These are phyloP conservation scores for Caenorhabditis afra DNA, from an alignment of 2,888 invertebrate species.

Conservation along the genomic window DNA sequence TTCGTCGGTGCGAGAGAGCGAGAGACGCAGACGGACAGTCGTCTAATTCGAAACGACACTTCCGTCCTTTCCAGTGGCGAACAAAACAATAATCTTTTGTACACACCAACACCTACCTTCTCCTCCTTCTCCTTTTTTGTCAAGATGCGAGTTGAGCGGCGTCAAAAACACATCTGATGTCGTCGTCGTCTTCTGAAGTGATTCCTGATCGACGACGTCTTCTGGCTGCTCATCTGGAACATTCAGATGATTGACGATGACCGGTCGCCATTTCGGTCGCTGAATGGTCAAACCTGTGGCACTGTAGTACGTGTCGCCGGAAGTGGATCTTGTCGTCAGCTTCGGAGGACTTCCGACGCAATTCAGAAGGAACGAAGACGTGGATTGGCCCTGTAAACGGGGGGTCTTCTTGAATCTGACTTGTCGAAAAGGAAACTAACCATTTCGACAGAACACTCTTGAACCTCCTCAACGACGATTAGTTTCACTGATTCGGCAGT, in stretches of 20 bases:
- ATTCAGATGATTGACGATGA: neutral
- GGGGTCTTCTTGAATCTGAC: no score
- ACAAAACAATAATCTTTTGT: constrained; percentile 28
- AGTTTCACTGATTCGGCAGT: no score
- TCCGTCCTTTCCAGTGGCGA: constrained; percentile 21
- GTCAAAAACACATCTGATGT: constrained; percentile 7
- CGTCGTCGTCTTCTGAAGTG: neutral
- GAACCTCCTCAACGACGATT: no score
- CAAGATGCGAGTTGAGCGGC: constrained; percentile 8
- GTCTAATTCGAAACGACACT: constrained; percentile 54
- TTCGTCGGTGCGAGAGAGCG: constrained; percentile 24
- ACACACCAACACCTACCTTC: constrained; percentile 22
- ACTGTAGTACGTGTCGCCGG: constrained; percentile 38
- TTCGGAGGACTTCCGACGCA: neutral
- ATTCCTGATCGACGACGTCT: neutral
- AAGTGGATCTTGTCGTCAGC: constrained; percentile 30
- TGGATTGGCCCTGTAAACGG: constrained; percentile 1
- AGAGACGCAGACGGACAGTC: constrained; percentile 19
- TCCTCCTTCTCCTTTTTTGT: no score
- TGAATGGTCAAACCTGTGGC: constrained; percentile 25
- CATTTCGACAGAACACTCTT: neutral
- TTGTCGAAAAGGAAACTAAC: neutral
- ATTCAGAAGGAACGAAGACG: neutral
- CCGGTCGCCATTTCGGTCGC: constrained; percentile 15
- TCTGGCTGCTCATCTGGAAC: constrained; percentile 25